Percentiles rank a stretch among this genome's conserved stretches.
phyloP scores from a whole-genome alignment of 2,888 invertebrate genomes.

The Apamea monoglypha region DNA sequence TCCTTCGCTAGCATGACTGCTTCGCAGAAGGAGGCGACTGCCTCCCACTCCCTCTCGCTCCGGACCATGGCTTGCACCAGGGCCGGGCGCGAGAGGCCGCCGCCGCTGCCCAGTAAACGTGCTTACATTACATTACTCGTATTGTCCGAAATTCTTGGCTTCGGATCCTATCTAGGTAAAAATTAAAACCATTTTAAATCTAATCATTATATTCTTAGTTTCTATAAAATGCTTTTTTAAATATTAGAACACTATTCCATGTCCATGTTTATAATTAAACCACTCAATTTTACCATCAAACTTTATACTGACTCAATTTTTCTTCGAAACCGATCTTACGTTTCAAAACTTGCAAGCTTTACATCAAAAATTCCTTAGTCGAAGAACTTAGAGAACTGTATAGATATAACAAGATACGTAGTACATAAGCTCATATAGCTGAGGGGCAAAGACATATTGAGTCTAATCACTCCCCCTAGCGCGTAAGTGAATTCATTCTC shows the following conservation, averaged over 20 bases:
- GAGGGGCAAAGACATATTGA: conserved; percentile 84
- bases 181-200: not conserved
- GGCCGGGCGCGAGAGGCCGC: too few species aligned
- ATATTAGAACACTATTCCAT: not conserved
- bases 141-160: not conserved
- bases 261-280: not conserved
- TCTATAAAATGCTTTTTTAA: not conserved
- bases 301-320: not conserved
- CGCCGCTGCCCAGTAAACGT: not conserved
- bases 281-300: not conserved
- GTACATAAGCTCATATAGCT: conserved; percentile 83
- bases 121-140: not conserved
- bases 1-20: too few species aligned
- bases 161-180: not conserved
- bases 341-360: not conserved
- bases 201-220: not conserved
- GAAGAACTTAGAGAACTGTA: conserved; percentile 85
- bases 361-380: conserved; percentile 68
- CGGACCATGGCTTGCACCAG: too few species aligned
- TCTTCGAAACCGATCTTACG: not conserved
- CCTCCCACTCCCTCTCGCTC: too few species aligned
- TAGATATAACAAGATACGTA: conserved; percentile 83
- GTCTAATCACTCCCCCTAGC: conserved; percentile 80
- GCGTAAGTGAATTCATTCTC: conserved; percentile 82
- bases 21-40: too few species aligned